Conservation (phyloP, 2,888 invertebrate species). For the Ornithoptera alexandrae region DNA sequence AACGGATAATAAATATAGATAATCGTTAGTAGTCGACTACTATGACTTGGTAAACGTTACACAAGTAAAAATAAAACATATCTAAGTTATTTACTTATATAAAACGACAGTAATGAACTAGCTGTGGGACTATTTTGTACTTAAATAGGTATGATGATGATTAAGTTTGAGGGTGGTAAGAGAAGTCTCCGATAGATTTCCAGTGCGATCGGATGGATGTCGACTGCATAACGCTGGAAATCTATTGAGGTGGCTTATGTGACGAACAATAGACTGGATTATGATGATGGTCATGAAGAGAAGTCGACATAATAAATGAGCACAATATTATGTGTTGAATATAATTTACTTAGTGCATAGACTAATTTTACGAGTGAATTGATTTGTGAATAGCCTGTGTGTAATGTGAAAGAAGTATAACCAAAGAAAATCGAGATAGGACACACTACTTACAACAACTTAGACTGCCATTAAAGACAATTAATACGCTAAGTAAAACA, state of each 20-base stretch:
- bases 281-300: no score
- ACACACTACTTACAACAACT: conserved; percentile 45
- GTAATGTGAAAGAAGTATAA: conserved; percentile 42
- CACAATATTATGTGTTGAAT: neutral
- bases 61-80: conserved; percentile 15
- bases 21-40: neutral
- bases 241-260: no score
- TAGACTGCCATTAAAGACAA: conserved; percentile 53
- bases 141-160: conserved; percentile 6
- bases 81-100: conserved; percentile 14
- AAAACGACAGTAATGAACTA: conserved; percentile 11
- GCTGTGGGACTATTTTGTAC: conserved; percentile 27
- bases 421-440: conserved; percentile 61
- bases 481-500: conserved; percentile 40
- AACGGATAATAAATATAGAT: conserved; percentile 8
- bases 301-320: neutral
- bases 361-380: conserved; percentile 11
- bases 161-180: neutral
- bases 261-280: no score
- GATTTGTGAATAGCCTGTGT: conserved; percentile 27
- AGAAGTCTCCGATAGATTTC: neutral
- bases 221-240: no score
- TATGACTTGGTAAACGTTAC: neutral
- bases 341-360: conserved; percentile 15
- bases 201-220: no score